Base-by-base conservation (phyloP, 2,888 invertebrate genomes). In the Apamea anceps region DNA sequence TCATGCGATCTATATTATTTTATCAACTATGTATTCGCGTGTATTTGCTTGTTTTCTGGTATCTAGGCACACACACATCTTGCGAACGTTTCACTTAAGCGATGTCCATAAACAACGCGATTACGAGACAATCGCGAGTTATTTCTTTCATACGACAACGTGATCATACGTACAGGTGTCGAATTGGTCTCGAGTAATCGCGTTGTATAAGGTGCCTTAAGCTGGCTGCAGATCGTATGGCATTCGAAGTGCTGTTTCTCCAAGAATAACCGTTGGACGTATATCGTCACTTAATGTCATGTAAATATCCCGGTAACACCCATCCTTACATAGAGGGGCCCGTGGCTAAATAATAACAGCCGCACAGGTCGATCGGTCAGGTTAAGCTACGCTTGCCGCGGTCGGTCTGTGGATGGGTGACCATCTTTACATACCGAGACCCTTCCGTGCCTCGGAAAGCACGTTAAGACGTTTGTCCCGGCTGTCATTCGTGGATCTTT, bases 231-330 rank as follows among this genome's bases (percentile, higher is more conserved):
- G n/a, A n/a, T 18, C 12, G 3, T 15, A n/a, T n/a, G 37, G 37
- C 15, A 15, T 65, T 65, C 15, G 25, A 63, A 32, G 7, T 15
- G 10, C 51, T 32, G 32, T 0, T 71, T 7, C 8, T 51, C 8
- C 2, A 15, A 2, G 15, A 57, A 45, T 32, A 60, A 62, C 67
- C 51, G 15, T 67, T 21, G 10, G 42, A 72, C 51, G 42, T 42
- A 65, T 21, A 68, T 68, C 21, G 10, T 57, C 62, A 57, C 28
- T 57, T 60, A 54, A n/a, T 80, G 54, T 80, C 60, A 74, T 80
- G 28, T 63, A 32, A 57, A 66, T 32, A 71, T 85, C 74, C 81
- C 82, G 80, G 85, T 75, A 75, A 13, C 6, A 63, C 8, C 8
- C 60, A n/a, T 63, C 12, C 28, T 32, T 68, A 70, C 2, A n/a